Base-by-base conservation (phyloP, 2,113 vertebrate species). In the Clinocottus analis region DNA sequence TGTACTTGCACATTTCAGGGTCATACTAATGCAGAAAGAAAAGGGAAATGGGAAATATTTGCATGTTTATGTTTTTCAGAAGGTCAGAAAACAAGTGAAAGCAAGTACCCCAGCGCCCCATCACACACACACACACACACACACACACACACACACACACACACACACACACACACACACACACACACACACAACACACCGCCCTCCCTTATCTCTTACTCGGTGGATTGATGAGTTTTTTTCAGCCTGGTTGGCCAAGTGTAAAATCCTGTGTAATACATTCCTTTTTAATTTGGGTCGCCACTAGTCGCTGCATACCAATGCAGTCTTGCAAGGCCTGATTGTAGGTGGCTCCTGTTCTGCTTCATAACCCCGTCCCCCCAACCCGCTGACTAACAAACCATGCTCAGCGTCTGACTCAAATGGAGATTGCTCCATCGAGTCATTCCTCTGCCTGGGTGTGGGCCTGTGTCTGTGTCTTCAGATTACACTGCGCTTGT, bases 191-290 rank as follows among this genome's bases (percentile, higher is more conserved):
- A 31, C 4, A 33, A 3, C 58, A 25, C 19, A 9, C 12, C 2
- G 1, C n/a, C 60, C 39, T 77, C 39, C 61, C 67, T 71, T 83
- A 87, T 86, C 71, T 84, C 63, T 61, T 37, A 13, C 71, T 84
- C 69, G 45, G 58, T 75, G 80, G 82, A 77, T 85, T 90, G 88
- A 86, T 90, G 83, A 80, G 79, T 90, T 87, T 90, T 77, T 81
- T 68, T 58, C 65, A 83, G 76, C 76, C 63, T 81, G 73, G 65
- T 83, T 56, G n/a, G 31, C 75, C 85, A 88, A 85, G 83, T 87
- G 88, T 87, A 84, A 86, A 87, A 89, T 89, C 76, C 86, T 58
- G 66, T 88, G 80, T 88, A 88, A 89, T 80, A 90, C 82, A 89
- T 85, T 85, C 82, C 66, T 72, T 87, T 88, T 91, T 90, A 82